Evolutionary conservation across 53 echinoderm and acorn worm species (phyloP).

Genomic region (Paracentrotus lividus): DNA sequence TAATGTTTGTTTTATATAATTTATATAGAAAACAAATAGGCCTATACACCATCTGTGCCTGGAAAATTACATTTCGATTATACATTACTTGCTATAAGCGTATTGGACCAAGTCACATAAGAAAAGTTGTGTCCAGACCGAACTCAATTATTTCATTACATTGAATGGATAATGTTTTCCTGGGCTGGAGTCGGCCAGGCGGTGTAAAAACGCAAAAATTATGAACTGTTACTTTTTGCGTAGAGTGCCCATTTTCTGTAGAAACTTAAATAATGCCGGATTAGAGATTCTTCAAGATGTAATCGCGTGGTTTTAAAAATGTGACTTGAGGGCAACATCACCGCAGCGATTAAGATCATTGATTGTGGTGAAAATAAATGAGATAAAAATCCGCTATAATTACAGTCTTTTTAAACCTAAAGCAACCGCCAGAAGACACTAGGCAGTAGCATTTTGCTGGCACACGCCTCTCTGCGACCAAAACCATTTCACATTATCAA

Average conservation of each 20-base stretch:
- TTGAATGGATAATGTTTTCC: too few species aligned
- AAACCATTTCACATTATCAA: not conserved
- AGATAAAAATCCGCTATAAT: conserved; percentile 16
- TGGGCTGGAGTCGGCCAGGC: too few species aligned
- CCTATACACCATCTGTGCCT: not conserved
- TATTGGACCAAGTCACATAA: too few species aligned
- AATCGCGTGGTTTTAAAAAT: not conserved
- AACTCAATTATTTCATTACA: not conserved
- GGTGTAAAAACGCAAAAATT: too few species aligned
- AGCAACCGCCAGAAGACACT: not conserved
- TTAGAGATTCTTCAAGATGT: not conserved
- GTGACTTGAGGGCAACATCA: not conserved
- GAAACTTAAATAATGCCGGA: not conserved
- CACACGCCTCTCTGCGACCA: not conserved
- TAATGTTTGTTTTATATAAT: not conserved
- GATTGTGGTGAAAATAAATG: conserved; percentile 24
- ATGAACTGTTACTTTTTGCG: not conserved
- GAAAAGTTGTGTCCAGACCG: too few species aligned
- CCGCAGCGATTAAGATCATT: not conserved
- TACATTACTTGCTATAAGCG: not conserved
- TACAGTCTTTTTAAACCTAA: not conserved
- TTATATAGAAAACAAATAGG: not conserved
- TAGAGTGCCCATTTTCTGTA: not conserved
- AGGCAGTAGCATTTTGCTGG: not conserved
- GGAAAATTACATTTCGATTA: too few species aligned